phyloP scores from a whole-genome alignment of 2,888 invertebrate species.

The Acrobeloides nanus region DNA sequence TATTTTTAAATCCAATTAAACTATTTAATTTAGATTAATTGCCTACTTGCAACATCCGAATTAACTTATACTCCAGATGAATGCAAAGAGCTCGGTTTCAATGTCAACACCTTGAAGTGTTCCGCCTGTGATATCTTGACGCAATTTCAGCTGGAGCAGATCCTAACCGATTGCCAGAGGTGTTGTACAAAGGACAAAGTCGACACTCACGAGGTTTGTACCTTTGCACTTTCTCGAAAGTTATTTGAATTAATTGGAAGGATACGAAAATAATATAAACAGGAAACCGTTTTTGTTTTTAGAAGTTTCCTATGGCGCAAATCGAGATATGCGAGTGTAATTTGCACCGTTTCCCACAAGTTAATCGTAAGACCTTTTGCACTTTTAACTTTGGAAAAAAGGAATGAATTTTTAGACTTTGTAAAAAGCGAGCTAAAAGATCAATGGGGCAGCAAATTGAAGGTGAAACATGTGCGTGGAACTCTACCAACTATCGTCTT shows the following conservation, averaged over 20 bases:
- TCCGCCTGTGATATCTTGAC: slow-evolving; percentile 31
- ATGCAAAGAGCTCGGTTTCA: slow-evolving; percentile 39
- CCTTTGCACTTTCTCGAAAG: neutral
- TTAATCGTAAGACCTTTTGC: slow-evolving; percentile 64
- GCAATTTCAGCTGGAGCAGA: slow-evolving; percentile 37
- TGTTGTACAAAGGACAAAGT: slow-evolving; percentile 46
- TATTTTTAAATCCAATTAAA: no score
- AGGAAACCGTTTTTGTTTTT: slow-evolving; percentile 20
- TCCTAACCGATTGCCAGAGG: slow-evolving; percentile 38
- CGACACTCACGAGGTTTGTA: slow-evolving; percentile 34
- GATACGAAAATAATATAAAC: slow-evolving; percentile 1
- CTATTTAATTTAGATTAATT: no score
- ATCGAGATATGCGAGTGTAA: slow-evolving; percentile 96
- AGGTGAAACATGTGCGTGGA: slow-evolving; percentile 75
- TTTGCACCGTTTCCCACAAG: slow-evolving; percentile 93
- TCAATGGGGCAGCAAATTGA: slow-evolving; percentile 74
- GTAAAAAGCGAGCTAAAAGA: slow-evolving; percentile 82
- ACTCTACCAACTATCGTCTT: slow-evolving; percentile 87
- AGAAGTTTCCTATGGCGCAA: slow-evolving; percentile 78
- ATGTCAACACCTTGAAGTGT: slow-evolving; percentile 35
- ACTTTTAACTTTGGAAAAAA: neutral
- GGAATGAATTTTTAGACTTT: slow-evolving; percentile 66
- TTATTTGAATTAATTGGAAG: neutral
- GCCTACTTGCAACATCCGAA: no score
- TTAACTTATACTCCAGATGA: no score